Percentiles rank a stretch among this genome's conserved stretches.
Conservation (phyloP, 2,113 vertebrate genomes). For the Trematomus loennbergii region DNA sequence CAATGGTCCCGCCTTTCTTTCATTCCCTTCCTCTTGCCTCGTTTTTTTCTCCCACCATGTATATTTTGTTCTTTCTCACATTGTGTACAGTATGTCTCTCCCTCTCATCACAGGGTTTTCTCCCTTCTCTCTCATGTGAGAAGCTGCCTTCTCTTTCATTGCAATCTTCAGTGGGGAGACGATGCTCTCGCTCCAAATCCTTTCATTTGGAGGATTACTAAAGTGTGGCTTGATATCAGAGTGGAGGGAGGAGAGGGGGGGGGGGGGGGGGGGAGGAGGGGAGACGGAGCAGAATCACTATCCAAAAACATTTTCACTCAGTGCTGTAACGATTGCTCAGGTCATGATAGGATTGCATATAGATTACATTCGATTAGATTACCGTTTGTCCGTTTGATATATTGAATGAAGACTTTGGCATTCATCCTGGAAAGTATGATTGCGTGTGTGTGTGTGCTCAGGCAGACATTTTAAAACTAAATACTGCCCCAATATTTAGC, state of each 20-base stretch:
- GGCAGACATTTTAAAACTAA: neutral
- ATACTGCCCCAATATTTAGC: neutral
- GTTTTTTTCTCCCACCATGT: neutral
- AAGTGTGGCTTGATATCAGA: constrained; percentile 81
- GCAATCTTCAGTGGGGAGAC: constrained; percentile 77
- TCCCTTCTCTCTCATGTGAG: constrained; percentile 68
- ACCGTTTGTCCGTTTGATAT: neutral
- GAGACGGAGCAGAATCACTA: constrained; percentile 49
- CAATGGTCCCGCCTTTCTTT: constrained; percentile 12
- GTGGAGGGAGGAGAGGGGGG: constrained; percentile 55
- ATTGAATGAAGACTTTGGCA: neutral
- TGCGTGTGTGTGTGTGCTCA: neutral
- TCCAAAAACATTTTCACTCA: constrained; percentile 67
- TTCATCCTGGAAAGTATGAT: neutral
- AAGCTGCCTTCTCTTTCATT: constrained; percentile 75
- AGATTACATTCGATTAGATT: constrained; percentile 27
- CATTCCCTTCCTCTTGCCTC: constrained; percentile 37
- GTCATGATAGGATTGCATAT: constrained; percentile 27
- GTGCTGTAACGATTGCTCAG: constrained; percentile 34
- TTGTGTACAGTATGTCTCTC: constrained; percentile 46
- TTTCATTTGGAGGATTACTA: constrained; percentile 83
- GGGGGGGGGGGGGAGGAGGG: constrained; percentile 11
- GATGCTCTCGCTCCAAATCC: constrained; percentile 78
- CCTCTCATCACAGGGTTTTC: constrained; percentile 52
- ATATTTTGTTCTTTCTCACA: constrained; percentile 22